Evolutionary conservation across 1,140 invertebrate species (phyloP), one percentile per base, ranked within the genome.

Genomic region (Amphibalanus amphitrite): DNA sequence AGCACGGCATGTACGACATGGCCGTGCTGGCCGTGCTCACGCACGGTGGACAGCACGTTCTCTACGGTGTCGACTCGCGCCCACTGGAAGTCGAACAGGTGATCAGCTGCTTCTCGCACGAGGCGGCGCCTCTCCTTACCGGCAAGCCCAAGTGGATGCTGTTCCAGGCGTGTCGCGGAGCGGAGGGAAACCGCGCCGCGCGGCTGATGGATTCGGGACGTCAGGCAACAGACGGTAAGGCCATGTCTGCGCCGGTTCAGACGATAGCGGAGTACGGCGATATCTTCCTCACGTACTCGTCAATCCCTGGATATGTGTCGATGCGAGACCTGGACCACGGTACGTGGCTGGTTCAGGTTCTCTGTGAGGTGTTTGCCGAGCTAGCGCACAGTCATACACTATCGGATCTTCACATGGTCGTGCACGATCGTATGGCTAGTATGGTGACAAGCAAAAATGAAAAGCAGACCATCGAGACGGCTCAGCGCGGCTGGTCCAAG

Each of bases 121-220:
- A 67, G n/a, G 26, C n/a, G 26, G n/a, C 26, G n/a, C 65, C 65
- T 1, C 65, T 6, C 3, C n/a, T 67, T 0, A 17, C 28, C 65
- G 28, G n/a, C n/a, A 67, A 67, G 65, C 65, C 65, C n/a, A 67
- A 67, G 65, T 67, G 65, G 65, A n/a, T 67, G 65, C 3, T 67
- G 65, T 67, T 67, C 17, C 65, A 67, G 65, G 65, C 65, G 65
- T 67, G 65, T 26, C 65, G 65, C 65, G 65, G 65, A 20, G 3
- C 20, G 1, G 65, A 67, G 26, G 10, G 0, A 1, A 67, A 67
- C 28, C 65, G 1, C 26, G 65, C 28, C 65, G 28, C 13, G 26
- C 65, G 65, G 1, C 3, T 67, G 65, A 3, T 3, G 23, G 65
- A 26, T 26, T 10, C 26, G 28, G 8, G 3, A 3, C n/a, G 8